phyloP scores from a whole-genome alignment of 1,140 invertebrate genomes.

The Saccostrea echinata region DNA sequence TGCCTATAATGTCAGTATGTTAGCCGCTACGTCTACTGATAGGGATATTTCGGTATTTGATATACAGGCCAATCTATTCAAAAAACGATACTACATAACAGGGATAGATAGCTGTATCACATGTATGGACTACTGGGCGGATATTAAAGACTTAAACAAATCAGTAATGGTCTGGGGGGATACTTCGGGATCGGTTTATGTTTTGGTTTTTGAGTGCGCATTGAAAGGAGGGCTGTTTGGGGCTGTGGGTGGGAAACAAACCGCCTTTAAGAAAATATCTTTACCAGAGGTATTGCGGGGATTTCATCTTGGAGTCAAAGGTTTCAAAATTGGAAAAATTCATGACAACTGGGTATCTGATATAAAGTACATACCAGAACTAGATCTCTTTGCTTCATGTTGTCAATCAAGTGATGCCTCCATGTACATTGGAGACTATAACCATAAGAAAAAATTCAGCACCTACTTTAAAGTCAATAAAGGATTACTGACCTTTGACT shows the following conservation, averaged over 20 bases:
- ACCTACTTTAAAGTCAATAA: slow-evolving; percentile 68
- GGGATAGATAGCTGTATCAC: slow-evolving; percentile 66
- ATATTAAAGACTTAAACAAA: slow-evolving; percentile 60
- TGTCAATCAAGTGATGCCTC: slow-evolving; percentile 62
- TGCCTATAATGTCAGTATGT: slow-evolving; percentile 73
- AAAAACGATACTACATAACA: slow-evolving; percentile 63
- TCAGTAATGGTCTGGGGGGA: slow-evolving; percentile 72
- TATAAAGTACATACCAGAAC: slow-evolving; percentile 66
- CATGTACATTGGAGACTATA: slow-evolving; percentile 67
- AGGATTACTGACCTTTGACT: slow-evolving; percentile 72
- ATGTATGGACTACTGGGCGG: slow-evolving; percentile 73
- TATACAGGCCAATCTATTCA: slow-evolving; percentile 64
- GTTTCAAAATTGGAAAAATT: slow-evolving; percentile 58
- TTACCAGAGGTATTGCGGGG: slow-evolving; percentile 66
- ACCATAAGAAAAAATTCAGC: slow-evolving; percentile 62
- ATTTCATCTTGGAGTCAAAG: slow-evolving; percentile 60
- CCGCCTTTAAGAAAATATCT: slow-evolving; percentile 59
- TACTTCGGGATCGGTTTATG: slow-evolving; percentile 67
- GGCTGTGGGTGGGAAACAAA: slow-evolving; percentile 55
- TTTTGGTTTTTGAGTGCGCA: slow-evolving; percentile 65
- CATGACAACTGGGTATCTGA: slow-evolving; percentile 73
- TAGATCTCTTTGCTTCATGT: slow-evolving; percentile 69
- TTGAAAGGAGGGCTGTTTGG: slow-evolving; percentile 67
- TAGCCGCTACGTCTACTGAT: slow-evolving; percentile 70
- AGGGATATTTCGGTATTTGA: slow-evolving; percentile 73